Base-by-base conservation (phyloP, 2,113 vertebrate species). In the Chunga burmeisteri region DNA sequence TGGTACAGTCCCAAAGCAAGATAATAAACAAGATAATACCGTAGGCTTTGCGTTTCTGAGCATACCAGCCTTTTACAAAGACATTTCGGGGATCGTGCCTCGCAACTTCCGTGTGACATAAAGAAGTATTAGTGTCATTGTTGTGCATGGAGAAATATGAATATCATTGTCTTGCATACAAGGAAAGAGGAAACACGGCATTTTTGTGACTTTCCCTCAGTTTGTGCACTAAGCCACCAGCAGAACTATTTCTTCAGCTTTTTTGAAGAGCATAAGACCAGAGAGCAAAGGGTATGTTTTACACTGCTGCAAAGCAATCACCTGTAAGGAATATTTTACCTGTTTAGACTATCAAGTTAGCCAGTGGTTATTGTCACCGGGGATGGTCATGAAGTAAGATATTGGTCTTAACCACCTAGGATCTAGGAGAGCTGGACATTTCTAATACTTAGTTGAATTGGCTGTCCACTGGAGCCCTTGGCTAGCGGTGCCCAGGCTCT, bases 1-100 rank as follows among this genome's bases (percentile, higher is more conserved):
- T 97, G 95, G 91, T 95, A 44, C 74, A 26, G 90, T 93, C 96
- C 93, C 93, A 93, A 91, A 86, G 74, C 67, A 46, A 96, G 93
- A 96, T 96, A 94, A 95, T 97, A 93, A 96, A 47, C 49, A 62
- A 91, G 97, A 97, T 97, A 97, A 77, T 59, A 0, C 42, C 1
- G 26, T 90, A 65, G 47, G 85, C 50, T 95, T 94, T 80, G 77
- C 91, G 40, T 95, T 96, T 93, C 90, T 92, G 75, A 67, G 59
- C 78, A 55, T 29, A 55, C 53, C 87, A 86, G 63, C 58, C 32
- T 80, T 82, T 73, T 70, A 10, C 58, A 83, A 42, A 73, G 74
- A 36, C 0, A 0, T 70, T 52, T 90, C 58, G 47, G 62, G 58
- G 78, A 34, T 94, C 62, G 44, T 80, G 84, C 63, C 59, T 93